phyloP scores from a whole-genome alignment of 1,140 invertebrate genomes.

The Portunus trituberculatus region DNA sequence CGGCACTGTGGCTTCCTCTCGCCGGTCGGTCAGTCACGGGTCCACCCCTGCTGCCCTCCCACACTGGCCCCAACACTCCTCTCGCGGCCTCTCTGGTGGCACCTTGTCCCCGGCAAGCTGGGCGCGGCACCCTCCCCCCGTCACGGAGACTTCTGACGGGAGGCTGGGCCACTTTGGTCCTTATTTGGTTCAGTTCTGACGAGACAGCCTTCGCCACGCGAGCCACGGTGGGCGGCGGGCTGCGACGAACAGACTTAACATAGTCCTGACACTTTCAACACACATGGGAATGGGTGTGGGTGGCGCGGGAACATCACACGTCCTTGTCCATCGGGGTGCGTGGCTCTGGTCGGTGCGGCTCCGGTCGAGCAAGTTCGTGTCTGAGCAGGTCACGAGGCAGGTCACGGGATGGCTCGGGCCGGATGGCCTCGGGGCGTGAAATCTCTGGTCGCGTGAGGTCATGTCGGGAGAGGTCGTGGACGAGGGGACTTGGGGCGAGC shows the following conservation, averaged over 20 bases:
- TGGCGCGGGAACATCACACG: constrained; percentile 70
- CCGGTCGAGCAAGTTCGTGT: constrained; percentile 70
- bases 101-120: constrained; percentile 47
- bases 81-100: constrained; percentile 29
- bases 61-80: neutral
- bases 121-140: constrained; percentile 3
- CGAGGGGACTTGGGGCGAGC: constrained; percentile 67
- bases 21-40: constrained; percentile 31
- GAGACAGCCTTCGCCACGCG: neutral
- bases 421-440: constrained; percentile 71
- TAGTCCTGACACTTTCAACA: constrained; percentile 35
- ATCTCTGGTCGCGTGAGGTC: constrained; percentile 73
- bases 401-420: constrained; percentile 72
- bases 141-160: neutral
- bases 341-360: constrained; percentile 71
- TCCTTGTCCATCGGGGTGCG: constrained; percentile 75
- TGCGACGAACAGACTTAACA: neutral
- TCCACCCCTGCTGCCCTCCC: neutral
- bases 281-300: neutral
- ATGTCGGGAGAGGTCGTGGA: constrained; percentile 75
- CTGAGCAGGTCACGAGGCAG: constrained; percentile 60
- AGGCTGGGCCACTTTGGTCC: constrained; percentile 31
- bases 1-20: constrained; percentile 15
- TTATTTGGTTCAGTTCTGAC: neutral
- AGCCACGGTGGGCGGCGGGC: neutral